phyloP scores from a whole-genome alignment of 2,888 invertebrate species.

The Esperia sulphurella region DNA sequence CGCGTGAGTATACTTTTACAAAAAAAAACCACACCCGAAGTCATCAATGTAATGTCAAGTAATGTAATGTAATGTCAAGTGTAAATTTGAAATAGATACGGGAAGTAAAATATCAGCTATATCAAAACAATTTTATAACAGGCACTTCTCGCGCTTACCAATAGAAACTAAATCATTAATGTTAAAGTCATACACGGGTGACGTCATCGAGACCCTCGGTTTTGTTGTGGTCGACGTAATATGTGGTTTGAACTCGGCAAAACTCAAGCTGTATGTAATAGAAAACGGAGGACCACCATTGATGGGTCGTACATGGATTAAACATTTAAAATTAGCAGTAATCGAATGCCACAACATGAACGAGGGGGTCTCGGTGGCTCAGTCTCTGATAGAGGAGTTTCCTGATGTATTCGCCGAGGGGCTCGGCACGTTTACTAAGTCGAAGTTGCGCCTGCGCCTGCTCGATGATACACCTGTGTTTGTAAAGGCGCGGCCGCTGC shows the following conservation, averaged over 20 bases:
- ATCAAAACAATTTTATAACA: conserved; percentile 17
- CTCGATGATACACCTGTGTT: conserved; percentile 7
- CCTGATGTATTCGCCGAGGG: conserved; percentile 14
- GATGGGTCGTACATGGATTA: conserved; percentile 19
- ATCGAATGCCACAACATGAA: conserved; percentile 6
- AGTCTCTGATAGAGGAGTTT: conserved; percentile 8
- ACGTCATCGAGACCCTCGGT: conserved; percentile 11
- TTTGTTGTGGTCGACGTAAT: conserved; percentile 12
- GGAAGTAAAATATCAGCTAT: conserved; percentile 17
- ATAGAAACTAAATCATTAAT: too few species aligned
- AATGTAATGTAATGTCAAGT: too few species aligned
- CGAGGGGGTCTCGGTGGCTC: conserved; percentile 2
- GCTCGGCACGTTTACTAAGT: conserved; percentile 12
- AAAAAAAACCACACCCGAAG: too few species aligned
- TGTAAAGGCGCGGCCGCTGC: conserved; percentile 17
- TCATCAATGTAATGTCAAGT: too few species aligned
- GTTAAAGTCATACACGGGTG: too few species aligned
- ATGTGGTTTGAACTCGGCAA: conserved; percentile 1
- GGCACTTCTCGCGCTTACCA: too few species aligned
- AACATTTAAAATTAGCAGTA: conserved; percentile 14
- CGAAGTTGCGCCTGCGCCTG: conserved; percentile 1
- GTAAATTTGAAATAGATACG: conserved; percentile 16
- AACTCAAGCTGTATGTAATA: conserved; percentile 12
- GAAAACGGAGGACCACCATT: conserved; percentile 17
- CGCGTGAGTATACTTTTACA: too few species aligned